Percentiles rank a stretch among this genome's conserved stretches.
Evolutionary conservation across 2,797 vertebrate genomes (phyloP).

Genomic region (Microhierax caerulescens): DNA sequence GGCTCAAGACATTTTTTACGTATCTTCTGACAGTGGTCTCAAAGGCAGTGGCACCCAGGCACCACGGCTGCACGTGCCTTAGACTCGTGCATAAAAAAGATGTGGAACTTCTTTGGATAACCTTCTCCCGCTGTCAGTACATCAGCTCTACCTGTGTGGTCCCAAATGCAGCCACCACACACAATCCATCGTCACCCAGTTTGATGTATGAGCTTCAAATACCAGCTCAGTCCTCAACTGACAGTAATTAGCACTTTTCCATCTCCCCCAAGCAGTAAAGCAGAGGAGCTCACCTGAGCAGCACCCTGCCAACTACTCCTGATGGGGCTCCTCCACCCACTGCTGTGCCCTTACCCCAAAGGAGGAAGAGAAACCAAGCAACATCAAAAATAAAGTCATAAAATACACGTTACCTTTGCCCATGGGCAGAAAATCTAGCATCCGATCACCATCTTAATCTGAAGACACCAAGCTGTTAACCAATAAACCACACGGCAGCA

Average conservation of each 20-base stretch:
- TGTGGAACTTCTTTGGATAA: not conserved
- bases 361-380: not conserved
- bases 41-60: not conserved
- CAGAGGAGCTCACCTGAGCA: not conserved
- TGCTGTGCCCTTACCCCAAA: not conserved
- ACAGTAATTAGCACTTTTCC: not conserved
- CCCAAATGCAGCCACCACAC: not conserved
- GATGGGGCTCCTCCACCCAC: not conserved
- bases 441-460: not conserved
- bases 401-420: slow-evolving; percentile 3
- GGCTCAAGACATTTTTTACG: not conserved
- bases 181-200: not conserved
- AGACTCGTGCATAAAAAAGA: fast-evolving
- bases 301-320: not conserved
- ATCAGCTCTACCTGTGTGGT: not conserved
- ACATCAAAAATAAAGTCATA: not conserved
- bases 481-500: not conserved
- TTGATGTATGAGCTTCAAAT: not conserved
- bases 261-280: not conserved
- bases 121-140: not conserved
- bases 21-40: not conserved
- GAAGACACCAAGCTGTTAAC: not conserved
- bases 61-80: fast-evolving
- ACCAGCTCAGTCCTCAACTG: not conserved
- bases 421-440: not conserved